A percentile compares a stretch with the other conserved stretches of the same genome.
phyloP scores from a whole-genome alignment of 2,113 vertebrate species.

The Cryptotis parvus region DNA sequence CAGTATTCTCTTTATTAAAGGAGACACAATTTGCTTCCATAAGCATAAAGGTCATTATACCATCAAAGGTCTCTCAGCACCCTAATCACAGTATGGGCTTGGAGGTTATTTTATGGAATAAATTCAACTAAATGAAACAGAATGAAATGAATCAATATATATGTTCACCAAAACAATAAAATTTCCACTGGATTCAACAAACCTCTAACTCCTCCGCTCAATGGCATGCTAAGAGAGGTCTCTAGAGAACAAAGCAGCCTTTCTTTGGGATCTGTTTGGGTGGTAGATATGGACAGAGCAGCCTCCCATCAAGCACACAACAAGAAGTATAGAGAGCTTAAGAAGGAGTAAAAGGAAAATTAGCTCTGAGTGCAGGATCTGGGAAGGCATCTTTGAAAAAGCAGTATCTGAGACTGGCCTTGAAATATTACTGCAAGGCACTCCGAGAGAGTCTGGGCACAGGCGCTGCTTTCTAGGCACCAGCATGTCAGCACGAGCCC shows the following conservation, averaged over 20 bases:
- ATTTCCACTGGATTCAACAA: conserved; percentile 17
- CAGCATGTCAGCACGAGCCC: neutral
- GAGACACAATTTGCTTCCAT: neutral
- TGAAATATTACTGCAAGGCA: neutral
- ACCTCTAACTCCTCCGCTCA: neutral
- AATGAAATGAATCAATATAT: conserved; percentile 49
- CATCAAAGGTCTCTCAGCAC: neutral
- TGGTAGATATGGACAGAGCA: neutral
- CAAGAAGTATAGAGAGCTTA: neutral
- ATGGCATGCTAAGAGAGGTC: neutral
- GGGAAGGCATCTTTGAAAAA: neutral
- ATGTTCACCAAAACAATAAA: conserved; percentile 21
- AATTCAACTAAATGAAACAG: conserved; percentile 50
- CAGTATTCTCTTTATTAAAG: no score
- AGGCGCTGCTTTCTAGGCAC: neutral
- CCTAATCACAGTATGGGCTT: neutral
- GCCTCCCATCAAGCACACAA: neutral
- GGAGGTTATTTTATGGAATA: conserved; percentile 52
- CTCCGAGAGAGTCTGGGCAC: neutral
- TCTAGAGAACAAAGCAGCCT: conserved; percentile 3
- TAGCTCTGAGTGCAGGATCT: neutral
- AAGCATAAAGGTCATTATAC: neutral
- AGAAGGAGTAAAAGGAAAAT: conserved; percentile 49
- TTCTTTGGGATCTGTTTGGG: neutral
- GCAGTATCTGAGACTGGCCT: neutral